Conservation (phyloP, 2,797 vertebrate genomes). For the Mormyrus hasselquistii region DNA sequence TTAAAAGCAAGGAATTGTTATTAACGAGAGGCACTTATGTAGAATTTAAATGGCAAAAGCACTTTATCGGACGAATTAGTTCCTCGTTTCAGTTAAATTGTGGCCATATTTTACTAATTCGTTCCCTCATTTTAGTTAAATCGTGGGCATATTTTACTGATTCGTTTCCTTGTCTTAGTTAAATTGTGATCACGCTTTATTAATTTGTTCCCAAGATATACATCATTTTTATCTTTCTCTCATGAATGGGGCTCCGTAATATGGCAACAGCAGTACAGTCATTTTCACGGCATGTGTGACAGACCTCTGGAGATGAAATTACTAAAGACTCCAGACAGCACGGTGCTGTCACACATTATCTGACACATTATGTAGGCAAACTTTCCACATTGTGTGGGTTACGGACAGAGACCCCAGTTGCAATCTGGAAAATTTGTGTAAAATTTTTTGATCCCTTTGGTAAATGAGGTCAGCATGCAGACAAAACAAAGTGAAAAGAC, state of each 20-base stretch:
- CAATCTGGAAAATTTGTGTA: not conserved
- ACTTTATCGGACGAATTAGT: not conserved
- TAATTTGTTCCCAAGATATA: not conserved
- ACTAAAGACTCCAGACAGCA: not conserved
- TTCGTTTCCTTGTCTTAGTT: not conserved
- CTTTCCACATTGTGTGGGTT: not conserved
- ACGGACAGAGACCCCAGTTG: not conserved
- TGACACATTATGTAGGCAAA: not conserved
- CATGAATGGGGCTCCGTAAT: not conserved
- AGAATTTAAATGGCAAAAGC: not conserved
- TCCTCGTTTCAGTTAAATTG: not conserved
- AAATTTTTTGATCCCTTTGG: not conserved
- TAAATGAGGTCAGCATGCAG: not conserved
- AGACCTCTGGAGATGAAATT: not conserved
- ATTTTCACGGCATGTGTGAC: constrained; percentile 3
- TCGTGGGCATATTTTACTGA: not conserved
- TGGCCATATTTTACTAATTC: not conserved
- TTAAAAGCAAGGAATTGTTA: not conserved
- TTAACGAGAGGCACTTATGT: not conserved
- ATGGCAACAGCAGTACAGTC: not conserved
- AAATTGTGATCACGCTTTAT: not conserved
- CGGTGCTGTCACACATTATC: not conserved
- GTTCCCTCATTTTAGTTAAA: not conserved
- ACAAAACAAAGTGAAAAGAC: not conserved
- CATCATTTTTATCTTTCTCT: not conserved